Evolutionary conservation across 2,797 vertebrate genomes (phyloP).

Genomic region (Coranthus polyacanthus): DNA sequence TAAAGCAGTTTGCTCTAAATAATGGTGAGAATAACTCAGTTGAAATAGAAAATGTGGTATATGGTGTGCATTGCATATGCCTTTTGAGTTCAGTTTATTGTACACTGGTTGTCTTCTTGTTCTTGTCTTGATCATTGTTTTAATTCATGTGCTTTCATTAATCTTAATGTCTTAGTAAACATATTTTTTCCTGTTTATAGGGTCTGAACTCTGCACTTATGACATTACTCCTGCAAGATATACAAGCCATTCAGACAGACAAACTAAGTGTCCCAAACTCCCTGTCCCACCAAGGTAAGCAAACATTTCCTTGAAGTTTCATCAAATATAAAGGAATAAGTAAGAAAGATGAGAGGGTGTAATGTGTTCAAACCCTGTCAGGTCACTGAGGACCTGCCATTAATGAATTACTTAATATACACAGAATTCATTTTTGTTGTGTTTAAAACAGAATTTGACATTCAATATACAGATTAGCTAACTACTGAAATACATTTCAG

Average conservation of each 20-base stretch:
- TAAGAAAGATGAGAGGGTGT: too few relatives aligned
- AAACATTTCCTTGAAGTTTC: background rate
- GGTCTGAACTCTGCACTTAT: conserved; percentile 92
- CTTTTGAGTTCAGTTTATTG: background rate
- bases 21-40: conserved; percentile 87
- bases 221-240: conserved; percentile 88
- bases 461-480: background rate
- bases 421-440: background rate
- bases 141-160: too few relatives aligned
- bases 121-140: background rate
- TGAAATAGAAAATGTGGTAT: background rate
- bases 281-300: conserved; percentile 93
- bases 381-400: too few relatives aligned
- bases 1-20: conserved; percentile 89
- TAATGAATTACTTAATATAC: too few relatives aligned
- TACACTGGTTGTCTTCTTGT: background rate
- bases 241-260: conserved; percentile 73
- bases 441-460: background rate
- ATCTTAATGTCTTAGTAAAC: too few relatives aligned
- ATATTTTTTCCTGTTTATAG: conserved; percentile 74
- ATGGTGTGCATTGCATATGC: background rate
- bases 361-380: too few relatives aligned
- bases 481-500: background rate
- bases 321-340: background rate
- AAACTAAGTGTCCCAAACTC: conserved; percentile 91